phyloP scores from a whole-genome alignment of 2,888 invertebrate species.

The Hermaeophaga mercurialis region DNA sequence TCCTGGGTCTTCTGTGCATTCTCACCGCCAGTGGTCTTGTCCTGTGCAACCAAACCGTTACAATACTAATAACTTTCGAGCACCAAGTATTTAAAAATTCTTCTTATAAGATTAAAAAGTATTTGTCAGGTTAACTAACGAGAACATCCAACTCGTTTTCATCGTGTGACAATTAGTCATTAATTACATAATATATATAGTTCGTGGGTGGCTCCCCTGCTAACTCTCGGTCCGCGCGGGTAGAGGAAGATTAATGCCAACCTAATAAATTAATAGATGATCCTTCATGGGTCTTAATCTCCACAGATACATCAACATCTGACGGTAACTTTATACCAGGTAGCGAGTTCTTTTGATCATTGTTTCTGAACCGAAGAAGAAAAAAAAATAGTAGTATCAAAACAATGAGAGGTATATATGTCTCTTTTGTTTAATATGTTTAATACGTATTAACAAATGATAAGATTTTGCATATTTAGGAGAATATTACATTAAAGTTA shows the following conservation, averaged over 20 bases:
- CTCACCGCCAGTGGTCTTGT: too few species aligned
- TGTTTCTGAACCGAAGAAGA: slow-evolving; percentile 32
- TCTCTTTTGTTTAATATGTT: too few species aligned
- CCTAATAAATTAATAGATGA: slow-evolving; percentile 35
- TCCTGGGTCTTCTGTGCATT: too few species aligned
- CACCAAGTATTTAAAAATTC: too few species aligned
- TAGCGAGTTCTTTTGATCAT: slow-evolving; percentile 20
- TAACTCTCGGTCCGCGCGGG: slow-evolving; percentile 23
- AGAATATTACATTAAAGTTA: too few species aligned
- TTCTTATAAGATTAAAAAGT: background rate
- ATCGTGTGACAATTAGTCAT: slow-evolving; percentile 7
- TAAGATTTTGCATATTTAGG: too few species aligned
- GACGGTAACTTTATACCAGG: slow-evolving; percentile 26
- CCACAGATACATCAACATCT: slow-evolving; percentile 28
- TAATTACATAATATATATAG: slow-evolving; percentile 20
- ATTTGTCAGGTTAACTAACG: background rate
- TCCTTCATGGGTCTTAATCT: slow-evolving; percentile 28
- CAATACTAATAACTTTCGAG: too few species aligned
- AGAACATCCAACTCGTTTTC: background rate
- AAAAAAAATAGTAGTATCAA: background rate
- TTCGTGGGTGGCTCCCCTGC: slow-evolving; percentile 25
- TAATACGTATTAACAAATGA: too few species aligned
- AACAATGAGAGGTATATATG: too few species aligned
- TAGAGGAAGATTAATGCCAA: slow-evolving; percentile 32
- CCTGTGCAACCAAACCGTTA: too few species aligned